Evolutionary conservation across 2,797 vertebrate genomes (phyloP).

Genomic region (Gambusia yucatana): DNA sequence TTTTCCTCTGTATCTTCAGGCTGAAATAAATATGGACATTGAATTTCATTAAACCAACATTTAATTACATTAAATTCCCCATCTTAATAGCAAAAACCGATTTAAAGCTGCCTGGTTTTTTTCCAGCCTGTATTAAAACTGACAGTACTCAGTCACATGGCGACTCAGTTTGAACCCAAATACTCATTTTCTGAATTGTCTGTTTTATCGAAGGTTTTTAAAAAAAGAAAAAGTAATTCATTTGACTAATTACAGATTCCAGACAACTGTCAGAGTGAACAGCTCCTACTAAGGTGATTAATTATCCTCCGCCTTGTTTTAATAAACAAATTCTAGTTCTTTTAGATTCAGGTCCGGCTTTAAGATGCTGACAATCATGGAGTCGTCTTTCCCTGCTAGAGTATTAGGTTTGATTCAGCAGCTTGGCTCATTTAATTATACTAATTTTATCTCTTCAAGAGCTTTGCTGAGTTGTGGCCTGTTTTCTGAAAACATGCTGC

Average conservation of each 20-base stretch:
- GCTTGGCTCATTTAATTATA: neutral
- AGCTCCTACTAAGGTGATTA: neutral
- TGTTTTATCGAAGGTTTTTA: neutral
- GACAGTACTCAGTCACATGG: neutral
- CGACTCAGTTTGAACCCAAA: neutral
- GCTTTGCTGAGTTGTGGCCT: neutral
- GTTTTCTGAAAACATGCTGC: slow-evolving; percentile 11
- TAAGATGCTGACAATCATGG: neutral
- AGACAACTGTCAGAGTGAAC: neutral
- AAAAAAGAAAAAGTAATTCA: neutral
- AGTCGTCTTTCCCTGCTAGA: neutral
- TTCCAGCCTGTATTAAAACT: neutral
- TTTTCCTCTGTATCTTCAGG: neutral
- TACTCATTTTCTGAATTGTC: neutral
- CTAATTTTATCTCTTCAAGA: neutral
- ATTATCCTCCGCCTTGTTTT: neutral
- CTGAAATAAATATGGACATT: neutral
- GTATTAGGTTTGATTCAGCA: neutral
- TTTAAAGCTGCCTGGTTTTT: neutral
- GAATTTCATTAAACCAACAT: neutral
- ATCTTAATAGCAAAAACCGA: neutral
- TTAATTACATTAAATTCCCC: neutral
- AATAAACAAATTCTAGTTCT: neutral
- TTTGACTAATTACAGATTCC: neutral
- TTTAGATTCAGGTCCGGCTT: neutral